Evolutionary conservation across 2,113 vertebrate species (phyloP).

Genomic region (Oreochromis spilurus): DNA sequence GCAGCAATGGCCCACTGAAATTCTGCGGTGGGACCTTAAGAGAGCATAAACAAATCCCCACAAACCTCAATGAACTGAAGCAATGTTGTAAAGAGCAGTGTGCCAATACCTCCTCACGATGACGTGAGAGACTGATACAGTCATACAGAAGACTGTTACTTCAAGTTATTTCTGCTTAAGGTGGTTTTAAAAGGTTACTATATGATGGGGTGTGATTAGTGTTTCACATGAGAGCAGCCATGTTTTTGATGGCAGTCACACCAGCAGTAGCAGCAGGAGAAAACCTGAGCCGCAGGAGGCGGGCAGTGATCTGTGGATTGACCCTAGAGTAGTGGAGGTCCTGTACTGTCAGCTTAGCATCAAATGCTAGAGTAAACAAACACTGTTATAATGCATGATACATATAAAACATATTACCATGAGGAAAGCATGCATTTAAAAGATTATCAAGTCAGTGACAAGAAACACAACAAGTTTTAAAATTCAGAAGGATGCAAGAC

Average conservation of each 20-base stretch:
- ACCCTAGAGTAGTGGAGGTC: background rate
- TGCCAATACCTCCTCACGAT: background rate
- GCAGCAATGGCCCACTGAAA: background rate
- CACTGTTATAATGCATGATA: background rate
- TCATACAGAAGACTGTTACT: background rate
- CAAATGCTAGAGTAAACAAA: background rate
- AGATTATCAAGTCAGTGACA: background rate
- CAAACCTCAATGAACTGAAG: background rate
- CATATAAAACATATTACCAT: background rate
- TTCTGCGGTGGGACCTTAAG: background rate
- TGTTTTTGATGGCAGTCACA: background rate
- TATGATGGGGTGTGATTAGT: background rate
- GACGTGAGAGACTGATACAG: no score
- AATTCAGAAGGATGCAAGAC: background rate
- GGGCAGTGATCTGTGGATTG: background rate
- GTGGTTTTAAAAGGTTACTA: background rate
- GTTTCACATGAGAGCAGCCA: background rate
- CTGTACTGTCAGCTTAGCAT: background rate
- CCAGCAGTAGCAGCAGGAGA: background rate
- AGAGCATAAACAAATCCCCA: background rate
- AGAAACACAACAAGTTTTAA: background rate
- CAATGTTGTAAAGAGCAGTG: background rate
- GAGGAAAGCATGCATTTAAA: background rate
- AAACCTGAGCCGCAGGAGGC: background rate
- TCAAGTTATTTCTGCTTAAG: background rate